Conservation (phyloP, 2,888 invertebrate genomes). For the Polymixis lichenea region DNA sequence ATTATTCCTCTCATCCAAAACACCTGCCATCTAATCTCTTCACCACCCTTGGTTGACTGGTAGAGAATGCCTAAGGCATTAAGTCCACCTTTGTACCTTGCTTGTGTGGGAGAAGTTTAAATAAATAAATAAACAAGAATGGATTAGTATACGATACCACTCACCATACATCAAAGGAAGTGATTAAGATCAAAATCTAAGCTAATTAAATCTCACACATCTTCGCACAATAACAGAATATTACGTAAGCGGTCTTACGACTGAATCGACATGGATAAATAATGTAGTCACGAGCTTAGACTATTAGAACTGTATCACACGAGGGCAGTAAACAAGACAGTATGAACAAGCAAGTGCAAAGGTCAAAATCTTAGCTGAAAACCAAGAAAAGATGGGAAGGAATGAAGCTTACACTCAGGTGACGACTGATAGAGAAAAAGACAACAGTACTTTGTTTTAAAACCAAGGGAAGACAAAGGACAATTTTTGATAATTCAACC, state of each 20-base stretch:
- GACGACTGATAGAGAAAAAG: no score
- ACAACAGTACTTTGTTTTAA: no score
- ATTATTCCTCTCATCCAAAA: no score
- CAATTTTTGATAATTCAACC: background rate
- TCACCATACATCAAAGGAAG: conserved; percentile 29
- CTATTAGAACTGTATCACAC: background rate
- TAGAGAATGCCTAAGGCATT: no score
- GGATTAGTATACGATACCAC: background rate
- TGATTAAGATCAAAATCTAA: conserved; percentile 49
- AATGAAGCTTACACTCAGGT: background rate
- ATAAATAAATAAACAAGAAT: no score
- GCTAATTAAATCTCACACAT: conserved; percentile 60
- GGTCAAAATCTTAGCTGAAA: no score
- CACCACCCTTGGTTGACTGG: no score
- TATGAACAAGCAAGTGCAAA: background rate
- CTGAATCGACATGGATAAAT: conserved; percentile 36
- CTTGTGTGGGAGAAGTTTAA: no score
- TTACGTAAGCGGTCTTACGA: conserved; percentile 44
- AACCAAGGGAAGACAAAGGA: background rate
- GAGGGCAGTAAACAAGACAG: background rate
- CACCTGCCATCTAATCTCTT: no score
- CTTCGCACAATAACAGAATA: conserved; percentile 42
- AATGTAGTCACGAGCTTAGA: conserved; percentile 44
- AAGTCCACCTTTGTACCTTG: no score
- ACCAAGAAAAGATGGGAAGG: background rate